Base-by-base conservation (phyloP, 92 coral and sea anemone species). In the Zoanthus sociatus region DNA sequence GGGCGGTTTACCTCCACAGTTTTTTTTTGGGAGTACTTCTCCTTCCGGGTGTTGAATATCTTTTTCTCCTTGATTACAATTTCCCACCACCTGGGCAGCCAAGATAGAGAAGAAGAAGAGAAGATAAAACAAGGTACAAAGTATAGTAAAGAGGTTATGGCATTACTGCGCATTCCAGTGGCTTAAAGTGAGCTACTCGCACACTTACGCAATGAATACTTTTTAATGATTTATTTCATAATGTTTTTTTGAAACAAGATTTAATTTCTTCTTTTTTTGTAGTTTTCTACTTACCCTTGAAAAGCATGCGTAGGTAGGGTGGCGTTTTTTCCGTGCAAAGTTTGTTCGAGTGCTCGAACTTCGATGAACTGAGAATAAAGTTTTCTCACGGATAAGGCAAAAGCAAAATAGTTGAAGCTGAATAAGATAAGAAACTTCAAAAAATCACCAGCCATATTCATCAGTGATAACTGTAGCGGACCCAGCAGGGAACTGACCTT, bases 401-500 rank as follows among this genome's bases (percentile, higher is more conserved):
- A 79, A 3, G 60, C 84, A 17, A 60, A 26, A 42, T 17, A 79
- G 55, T 79, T 79, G 9, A 79, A 67, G 46, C 84, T 79, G 73
- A 79, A 79, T 20, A 79, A 33, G 73, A 79, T 79, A 48, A 79
- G 84, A 73, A 79, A 79, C 84, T 79, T 79, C 7, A 79, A 20
- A 66, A 73, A 79, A 55, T 79, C 84, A 5, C 73, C 58, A 6
- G 61, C 71, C 84, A 79, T 79, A 32, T 79, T 79, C 84, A 79
- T 79, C 84, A 79, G 42, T 0, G 84, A 61, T 55, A 79, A 13
- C 71, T 79, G 84, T 5, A 79, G 84, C 7, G 84, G 77, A 70
- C 92, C 75, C 71, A 89, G 86, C 74, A 68, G 45, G 3, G 87
- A 47, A 51, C 50, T 54, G n/a, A 58, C 69, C 78, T 88, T 18